phyloP scores from a whole-genome alignment of 2,113 vertebrate genomes.

The Alectura lathami region DNA sequence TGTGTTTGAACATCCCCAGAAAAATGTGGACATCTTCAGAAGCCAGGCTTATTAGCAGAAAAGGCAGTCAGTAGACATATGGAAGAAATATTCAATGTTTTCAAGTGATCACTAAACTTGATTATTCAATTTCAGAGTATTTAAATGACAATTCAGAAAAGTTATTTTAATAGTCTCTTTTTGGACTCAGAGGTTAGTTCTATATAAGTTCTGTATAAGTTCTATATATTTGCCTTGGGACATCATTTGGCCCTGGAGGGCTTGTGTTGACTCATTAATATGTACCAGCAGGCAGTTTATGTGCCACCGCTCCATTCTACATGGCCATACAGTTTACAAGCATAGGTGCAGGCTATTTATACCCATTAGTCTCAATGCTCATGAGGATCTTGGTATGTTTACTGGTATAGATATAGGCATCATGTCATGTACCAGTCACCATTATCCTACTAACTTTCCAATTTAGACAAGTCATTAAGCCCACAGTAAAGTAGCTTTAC shows the following conservation, averaged over 20 bases:
- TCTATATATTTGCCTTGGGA: neutral
- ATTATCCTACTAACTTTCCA: neutral
- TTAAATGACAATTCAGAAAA: neutral
- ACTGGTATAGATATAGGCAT: neutral
- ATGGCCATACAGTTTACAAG: neutral
- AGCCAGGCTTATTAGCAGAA: neutral
- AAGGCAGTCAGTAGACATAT: neutral
- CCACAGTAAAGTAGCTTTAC: neutral
- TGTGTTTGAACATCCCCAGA: neutral
- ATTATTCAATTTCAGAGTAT: neutral
- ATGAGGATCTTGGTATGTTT: neutral
- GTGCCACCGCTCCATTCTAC: neutral
- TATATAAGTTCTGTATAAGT: neutral
- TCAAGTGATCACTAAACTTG: neutral
- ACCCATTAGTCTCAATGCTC: neutral
- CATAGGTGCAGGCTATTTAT: neutral
- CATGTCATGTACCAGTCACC: neutral
- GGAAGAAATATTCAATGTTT: neutral
- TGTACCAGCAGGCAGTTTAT: neutral
- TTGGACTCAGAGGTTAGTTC: neutral
- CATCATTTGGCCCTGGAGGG: accelerated
- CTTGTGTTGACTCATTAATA: neutral
- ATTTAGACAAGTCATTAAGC: neutral
- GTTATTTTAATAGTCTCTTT: neutral
- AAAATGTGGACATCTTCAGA: neutral